Evolutionary conservation across 2,113 vertebrate species (phyloP).

Genomic region (Aegotheles bennettii): DNA sequence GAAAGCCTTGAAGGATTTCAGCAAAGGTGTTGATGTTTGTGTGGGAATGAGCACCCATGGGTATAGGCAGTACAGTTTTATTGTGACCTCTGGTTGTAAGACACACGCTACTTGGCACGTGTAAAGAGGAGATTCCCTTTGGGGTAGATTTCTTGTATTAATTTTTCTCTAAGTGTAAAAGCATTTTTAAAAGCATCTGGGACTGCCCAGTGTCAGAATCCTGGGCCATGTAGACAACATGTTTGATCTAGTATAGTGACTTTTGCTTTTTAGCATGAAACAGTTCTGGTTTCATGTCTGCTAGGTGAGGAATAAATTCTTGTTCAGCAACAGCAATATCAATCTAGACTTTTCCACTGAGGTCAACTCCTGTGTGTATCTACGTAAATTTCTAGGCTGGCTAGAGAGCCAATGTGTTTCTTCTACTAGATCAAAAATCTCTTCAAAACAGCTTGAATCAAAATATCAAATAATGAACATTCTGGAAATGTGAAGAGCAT

Average conservation of each 20-base stretch:
- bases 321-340: not conserved
- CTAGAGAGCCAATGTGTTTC: not conserved
- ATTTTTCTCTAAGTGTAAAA: not conserved
- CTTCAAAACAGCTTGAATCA: not conserved
- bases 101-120: fast-evolving
- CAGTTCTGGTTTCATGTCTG: not conserved
- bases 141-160: not conserved
- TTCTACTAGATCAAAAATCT: not conserved
- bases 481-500: not conserved
- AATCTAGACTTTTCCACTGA: not conserved
- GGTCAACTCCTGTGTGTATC: not conserved
- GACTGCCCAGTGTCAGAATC: not conserved
- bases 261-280: not conserved
- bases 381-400: not conserved
- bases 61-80: fast-evolving
- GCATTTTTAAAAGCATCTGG: not conserved
- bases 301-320: not conserved
- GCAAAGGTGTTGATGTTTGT: not conserved
- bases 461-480: not conserved
- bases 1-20: not conserved
- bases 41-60: not conserved
- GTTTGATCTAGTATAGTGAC: fast-evolving
- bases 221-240: fast-evolving
- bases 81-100: not conserved
- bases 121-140: not conserved